These are phyloP conservation scores for Lipophrys pholis DNA, from an alignment of 2,113 vertebrate species.

Conservation along the genomic window DNA sequence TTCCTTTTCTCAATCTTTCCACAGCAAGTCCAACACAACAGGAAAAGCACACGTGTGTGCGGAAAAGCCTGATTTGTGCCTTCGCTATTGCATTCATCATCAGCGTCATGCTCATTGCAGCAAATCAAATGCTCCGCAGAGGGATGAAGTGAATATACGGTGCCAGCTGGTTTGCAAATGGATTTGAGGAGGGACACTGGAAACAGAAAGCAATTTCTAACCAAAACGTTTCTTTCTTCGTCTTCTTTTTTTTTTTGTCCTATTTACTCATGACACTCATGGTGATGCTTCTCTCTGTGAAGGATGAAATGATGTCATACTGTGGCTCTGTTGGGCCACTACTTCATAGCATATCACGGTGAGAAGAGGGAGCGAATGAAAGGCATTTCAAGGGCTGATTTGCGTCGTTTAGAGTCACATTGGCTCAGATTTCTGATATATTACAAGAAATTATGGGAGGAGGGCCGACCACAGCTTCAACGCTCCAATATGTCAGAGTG, in stretches of 20 bases:
- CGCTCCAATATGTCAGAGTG: conserved; percentile 9
- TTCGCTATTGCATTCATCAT: conserved; percentile 99
- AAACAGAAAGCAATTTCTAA: conserved; percentile 29
- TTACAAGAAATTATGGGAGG: conserved; percentile 2
- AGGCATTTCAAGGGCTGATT: conserved; percentile 64
- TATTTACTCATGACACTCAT: conserved; percentile 27
- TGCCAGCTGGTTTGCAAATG: conserved; percentile 18
- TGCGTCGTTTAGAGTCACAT: conserved; percentile 5
- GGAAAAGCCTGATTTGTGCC: conserved; percentile 98
- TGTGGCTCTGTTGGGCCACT: conserved; percentile 27
- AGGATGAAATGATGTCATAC: conserved; percentile 49
- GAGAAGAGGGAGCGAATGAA: conserved; percentile 7
- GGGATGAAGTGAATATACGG: conserved; percentile 90
- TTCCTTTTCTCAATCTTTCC: conserved; percentile 41
- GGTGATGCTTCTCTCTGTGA: conserved; percentile 28
- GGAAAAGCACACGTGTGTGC: conserved; percentile 97
- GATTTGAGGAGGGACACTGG: conserved; percentile 7
- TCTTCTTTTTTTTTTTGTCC: conserved; percentile 13
- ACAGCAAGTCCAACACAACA: conserved; percentile 94
- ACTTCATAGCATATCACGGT: conserved; percentile 11
- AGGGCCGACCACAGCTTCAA: conserved; percentile 6
- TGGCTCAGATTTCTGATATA: conserved; percentile 13
- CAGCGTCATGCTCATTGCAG: conserved; percentile 98
- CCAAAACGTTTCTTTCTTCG: conserved; percentile 37
- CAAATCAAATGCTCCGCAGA: conserved; percentile 98